Evolutionary conservation across 2,797 vertebrate genomes (phyloP).

Genomic region (Sylvilagus floridanus): DNA sequence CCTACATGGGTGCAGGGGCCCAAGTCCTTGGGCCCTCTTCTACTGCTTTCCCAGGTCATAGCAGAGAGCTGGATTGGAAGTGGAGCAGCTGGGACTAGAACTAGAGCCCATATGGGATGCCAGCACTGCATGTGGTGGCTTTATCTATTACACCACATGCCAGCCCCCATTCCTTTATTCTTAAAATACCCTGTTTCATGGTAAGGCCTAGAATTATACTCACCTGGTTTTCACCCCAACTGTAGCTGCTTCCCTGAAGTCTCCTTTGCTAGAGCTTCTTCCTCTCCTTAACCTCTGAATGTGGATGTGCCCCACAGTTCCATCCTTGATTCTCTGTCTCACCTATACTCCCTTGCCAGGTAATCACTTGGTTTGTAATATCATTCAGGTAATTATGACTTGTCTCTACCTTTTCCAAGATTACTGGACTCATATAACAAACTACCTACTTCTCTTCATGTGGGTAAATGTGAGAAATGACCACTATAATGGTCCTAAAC

Average conservation of each 20-base stretch:
- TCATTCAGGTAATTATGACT: background rate
- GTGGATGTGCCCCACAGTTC: background rate
- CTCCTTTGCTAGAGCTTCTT: background rate
- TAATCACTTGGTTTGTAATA: background rate
- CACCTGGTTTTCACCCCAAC: background rate
- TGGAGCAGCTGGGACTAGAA: too few relatives aligned
- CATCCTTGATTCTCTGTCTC: background rate
- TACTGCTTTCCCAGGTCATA: too few relatives aligned
- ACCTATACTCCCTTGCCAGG: background rate
- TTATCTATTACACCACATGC: too few relatives aligned
- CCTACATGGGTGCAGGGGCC: too few relatives aligned
- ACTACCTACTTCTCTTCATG: background rate
- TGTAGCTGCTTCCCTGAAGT: background rate
- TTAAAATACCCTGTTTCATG: constrained; percentile 4
- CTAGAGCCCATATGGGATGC: too few relatives aligned
- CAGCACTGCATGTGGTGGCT: too few relatives aligned
- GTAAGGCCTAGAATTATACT: background rate
- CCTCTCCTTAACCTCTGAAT: background rate
- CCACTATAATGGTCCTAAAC: background rate
- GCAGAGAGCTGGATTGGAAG: too few relatives aligned
- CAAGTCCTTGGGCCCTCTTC: too few relatives aligned
- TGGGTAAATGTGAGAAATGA: background rate
- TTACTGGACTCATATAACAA: background rate
- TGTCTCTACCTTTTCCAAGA: background rate
- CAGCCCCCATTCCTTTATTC: background rate